Evolutionary conservation across 1,140 invertebrate species (phyloP), one percentile per base, ranked within the genome.

Genomic region (Eubasilissa regina): DNA sequence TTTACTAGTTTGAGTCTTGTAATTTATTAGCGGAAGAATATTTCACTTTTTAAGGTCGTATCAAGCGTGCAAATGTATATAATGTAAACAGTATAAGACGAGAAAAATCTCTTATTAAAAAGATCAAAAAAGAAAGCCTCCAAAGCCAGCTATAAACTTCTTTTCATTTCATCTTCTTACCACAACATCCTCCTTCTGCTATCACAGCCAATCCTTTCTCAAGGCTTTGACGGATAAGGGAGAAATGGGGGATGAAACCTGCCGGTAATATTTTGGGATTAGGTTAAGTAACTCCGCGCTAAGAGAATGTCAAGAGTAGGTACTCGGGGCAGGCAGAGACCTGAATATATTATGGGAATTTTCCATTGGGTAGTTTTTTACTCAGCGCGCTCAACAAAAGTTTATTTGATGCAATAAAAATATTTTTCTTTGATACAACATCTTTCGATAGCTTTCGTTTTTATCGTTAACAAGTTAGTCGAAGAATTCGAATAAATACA

Each of bases 251-350:
- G 60, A 25, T 43, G 60, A n/a, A 35, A 13, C 25, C 25, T 43
- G 60, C 21, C 35, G 19, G 60, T 64, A 64, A 44, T 64, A 64
- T 64, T 64, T 64, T n/a, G 25, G 35, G 60, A 64, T 64, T 64
- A 64, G 13, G 60, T 64, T 64, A 64, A 64, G 60, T 64, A 64
- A 64, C 25, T 58, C 10, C 19, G 19, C 35, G 19, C 12, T 64
- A 43, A 58, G 21, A 58, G 21, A 64, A 25, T 64, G 60, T 64
- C 60, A 64, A 43, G 60, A 64, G 13, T 1, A 35, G 25, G 25
- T 64, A 4, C 60, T 64, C 13, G 19, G 12, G 35, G 19, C n/a
- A 13, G 48, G 11, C n/a, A 43, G 25, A 13, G 35, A 35, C 3
- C 60, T 43, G 25, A 64, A 64, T 44, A 64, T 64, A 64, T 64